Evolutionary conservation across 2,888 invertebrate species (phyloP).

Genomic region (Drosophila prolongata): DNA sequence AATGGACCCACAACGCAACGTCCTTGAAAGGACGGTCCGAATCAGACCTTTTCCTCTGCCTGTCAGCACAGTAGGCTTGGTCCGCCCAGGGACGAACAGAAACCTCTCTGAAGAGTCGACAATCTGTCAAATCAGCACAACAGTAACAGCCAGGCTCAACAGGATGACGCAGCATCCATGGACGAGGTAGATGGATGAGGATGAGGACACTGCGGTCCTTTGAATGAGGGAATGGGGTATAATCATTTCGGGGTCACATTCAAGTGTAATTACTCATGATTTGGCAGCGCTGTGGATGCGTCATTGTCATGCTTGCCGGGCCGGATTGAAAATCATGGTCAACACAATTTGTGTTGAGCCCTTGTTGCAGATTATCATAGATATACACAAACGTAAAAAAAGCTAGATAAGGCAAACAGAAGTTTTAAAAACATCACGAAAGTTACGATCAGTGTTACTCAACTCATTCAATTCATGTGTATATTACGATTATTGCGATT

Average conservation of each 20-base stretch:
- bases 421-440: neutral
- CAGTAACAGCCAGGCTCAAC: conserved; percentile 31
- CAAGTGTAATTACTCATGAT: conserved; percentile 52
- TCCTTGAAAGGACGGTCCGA: neutral
- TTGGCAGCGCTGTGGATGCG: conserved; percentile 28
- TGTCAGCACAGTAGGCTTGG: conserved; percentile 25
- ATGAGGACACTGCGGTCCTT: conserved; percentile 6
- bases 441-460: too few species aligned
- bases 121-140: conserved; percentile 69
- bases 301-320: conserved; percentile 22
- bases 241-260: conserved; percentile 49
- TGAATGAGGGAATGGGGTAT: conserved; percentile 12
- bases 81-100: conserved; percentile 6
- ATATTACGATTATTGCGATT: too few species aligned
- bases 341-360: conserved; percentile 10
- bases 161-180: conserved; percentile 57
- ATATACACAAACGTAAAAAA: neutral
- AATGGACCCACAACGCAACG: neutral
- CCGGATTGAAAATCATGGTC: conserved; percentile 5
- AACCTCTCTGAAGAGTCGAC: conserved; percentile 31
- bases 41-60: conserved; percentile 3
- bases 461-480: too few species aligned
- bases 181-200: conserved; percentile 23
- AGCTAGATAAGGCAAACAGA: neutral
- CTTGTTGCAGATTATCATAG: neutral